Evolutionary conservation across 2,888 invertebrate species (phyloP).

Genomic region (Bhutanitis thaidina): DNA sequence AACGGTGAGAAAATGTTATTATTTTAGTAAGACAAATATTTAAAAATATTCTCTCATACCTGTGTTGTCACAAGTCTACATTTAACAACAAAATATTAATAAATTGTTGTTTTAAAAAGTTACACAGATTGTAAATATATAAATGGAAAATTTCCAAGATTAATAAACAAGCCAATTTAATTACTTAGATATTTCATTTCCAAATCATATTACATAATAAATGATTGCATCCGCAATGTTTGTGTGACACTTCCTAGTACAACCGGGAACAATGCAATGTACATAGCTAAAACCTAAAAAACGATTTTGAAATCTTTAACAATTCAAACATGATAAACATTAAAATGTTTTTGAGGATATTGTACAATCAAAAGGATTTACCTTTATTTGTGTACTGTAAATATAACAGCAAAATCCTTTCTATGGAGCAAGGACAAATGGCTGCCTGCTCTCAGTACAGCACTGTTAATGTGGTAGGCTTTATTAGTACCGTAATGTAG

Average conservation of each 20-base stretch:
- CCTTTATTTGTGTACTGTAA: no score
- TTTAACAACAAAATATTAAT: background rate
- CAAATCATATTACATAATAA: no score
- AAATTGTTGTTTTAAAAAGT: no score
- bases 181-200: no score
- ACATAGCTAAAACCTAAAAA: conserved; percentile 20
- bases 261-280: conserved; percentile 21
- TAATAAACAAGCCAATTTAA: no score
- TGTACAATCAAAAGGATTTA: no score
- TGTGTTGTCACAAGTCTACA: background rate
- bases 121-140: no score
- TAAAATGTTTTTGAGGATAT: no score
- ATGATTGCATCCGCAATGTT: conserved; percentile 1
- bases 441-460: background rate
- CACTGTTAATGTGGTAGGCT: background rate
- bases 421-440: background rate
- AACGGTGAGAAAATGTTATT: conserved; percentile 23
- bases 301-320: conserved; percentile 7
- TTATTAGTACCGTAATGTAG: background rate
- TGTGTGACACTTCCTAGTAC: conserved; percentile 65
- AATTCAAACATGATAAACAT: background rate
- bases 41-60: no score
- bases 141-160: no score
- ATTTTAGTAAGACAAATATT: no score
- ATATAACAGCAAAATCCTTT: background rate